Conservation (phyloP, 2,888 invertebrate species). For the Agonopterix alstromeriana region DNA sequence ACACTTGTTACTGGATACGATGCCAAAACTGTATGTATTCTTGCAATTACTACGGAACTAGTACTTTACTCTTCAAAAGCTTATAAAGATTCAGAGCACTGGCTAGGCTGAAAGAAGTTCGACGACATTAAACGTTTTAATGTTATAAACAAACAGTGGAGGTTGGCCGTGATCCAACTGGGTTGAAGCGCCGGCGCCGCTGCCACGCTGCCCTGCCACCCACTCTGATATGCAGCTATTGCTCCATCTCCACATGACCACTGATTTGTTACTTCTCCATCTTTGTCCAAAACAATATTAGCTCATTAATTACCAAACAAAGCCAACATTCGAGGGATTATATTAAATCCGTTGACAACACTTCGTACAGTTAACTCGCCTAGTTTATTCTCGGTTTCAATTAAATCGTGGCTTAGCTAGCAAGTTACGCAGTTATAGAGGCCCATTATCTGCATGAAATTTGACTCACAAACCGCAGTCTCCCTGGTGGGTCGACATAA, state of each 20-base stretch:
- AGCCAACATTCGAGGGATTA: background rate
- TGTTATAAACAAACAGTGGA: slow-evolving; percentile 67
- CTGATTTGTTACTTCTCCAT: no score
- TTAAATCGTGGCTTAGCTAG: slow-evolving; percentile 59
- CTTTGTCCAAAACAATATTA: background rate
- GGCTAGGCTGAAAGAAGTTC: slow-evolving; percentile 22
- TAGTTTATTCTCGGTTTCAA: slow-evolving; percentile 57
- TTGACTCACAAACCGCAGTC: slow-evolving; percentile 65
- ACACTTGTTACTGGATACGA: no score
- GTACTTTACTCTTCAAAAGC: background rate
- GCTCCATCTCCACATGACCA: slow-evolving; percentile 17
- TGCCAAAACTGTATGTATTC: background rate
- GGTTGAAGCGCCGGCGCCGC: slow-evolving; percentile 61
- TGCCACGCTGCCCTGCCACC: slow-evolving; percentile 28
- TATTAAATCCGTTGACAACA: background rate
- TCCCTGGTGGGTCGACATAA: slow-evolving; percentile 59
- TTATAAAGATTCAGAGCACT: slow-evolving; percentile 19
- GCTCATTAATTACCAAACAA: slow-evolving; percentile 2
- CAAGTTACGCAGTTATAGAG: slow-evolving; percentile 60
- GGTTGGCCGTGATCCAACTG: slow-evolving; percentile 60
- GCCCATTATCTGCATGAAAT: slow-evolving; percentile 69
- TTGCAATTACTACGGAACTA: background rate
- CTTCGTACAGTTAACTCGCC: slow-evolving; percentile 24
- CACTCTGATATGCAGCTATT: slow-evolving; percentile 44
- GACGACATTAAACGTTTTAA: slow-evolving; percentile 48